Evolutionary conservation across 2,113 vertebrate species (phyloP), one percentile per base, ranked within the genome.

Genomic region (Cathartes aura): DNA sequence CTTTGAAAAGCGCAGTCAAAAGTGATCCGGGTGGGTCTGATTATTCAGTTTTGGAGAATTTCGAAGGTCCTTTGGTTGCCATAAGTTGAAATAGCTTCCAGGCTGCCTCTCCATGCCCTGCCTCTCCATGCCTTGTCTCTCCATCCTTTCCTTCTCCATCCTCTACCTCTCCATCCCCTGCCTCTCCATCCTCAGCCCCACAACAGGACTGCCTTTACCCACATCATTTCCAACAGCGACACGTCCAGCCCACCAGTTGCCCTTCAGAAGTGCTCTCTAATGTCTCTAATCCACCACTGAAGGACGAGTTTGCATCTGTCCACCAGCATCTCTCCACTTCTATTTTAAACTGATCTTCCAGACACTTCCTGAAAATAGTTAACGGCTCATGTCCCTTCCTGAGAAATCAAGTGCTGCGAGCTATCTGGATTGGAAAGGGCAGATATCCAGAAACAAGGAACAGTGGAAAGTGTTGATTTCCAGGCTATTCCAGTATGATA

Each of bases 261-360:
- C 72, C 22, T 56, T 93, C 52, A 55, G 60, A 81, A 91, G 18
- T 13, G 11, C 26, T 80, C 63, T 79, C 48, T 81, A n/a, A 59
- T 67, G 18, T 29, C 67, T 89, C 67, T 92, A 84, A 91, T 56
- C 73, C 40, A 74, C 32, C 86, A 72, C 24, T 8, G 21, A 91
- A 92, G 34, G 80, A 82, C 4, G 1, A 73, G 9, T 72, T 78
- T 96, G 53, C 91, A 95, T 96, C 81, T 96, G 81, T 87, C 74
- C 93, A 58, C 48, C 74, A 87, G 81, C 71, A 95, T 34, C 91
- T 34, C 91, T 58, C 94, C 29, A 43, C 38, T 89, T 92, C 87
- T 96, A 95, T 95, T 96, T 95, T 87, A 95, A 89, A 85, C 62
- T 62, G 73, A 81, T 3, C 62, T 95, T 95, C 64, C 94, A 83